These are phyloP conservation scores for Halichoeres trimaculatus DNA, from an alignment of 2,113 vertebrate genomes.

Conservation along the genomic window DNA sequence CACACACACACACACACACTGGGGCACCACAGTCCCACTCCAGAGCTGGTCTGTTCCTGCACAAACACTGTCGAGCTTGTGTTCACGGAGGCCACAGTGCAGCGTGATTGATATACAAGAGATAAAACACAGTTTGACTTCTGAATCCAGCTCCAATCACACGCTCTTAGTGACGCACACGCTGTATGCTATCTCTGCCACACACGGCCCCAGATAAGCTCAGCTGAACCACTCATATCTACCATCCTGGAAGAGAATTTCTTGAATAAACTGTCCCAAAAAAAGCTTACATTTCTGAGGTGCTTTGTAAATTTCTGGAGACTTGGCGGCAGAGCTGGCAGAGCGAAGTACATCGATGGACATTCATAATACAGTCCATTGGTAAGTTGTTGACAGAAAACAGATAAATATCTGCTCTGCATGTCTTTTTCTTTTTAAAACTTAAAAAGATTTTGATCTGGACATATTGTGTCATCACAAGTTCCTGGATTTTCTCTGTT, in stretches of 20 bases:
- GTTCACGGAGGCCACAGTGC: slow-evolving; percentile 37
- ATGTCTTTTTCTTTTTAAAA: background rate
- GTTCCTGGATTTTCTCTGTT: too few species aligned
- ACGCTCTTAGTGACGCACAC: slow-evolving; percentile 62
- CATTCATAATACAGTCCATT: background rate
- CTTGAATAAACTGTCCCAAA: slow-evolving; percentile 40
- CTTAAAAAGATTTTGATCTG: too few species aligned
- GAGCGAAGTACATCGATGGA: background rate
- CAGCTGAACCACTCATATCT: slow-evolving; percentile 50
- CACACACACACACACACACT: slow-evolving; percentile 18
- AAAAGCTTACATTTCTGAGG: background rate
- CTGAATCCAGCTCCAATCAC: slow-evolving; percentile 65
- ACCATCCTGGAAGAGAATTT: slow-evolving; percentile 45
- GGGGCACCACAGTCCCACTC: slow-evolving; percentile 54
- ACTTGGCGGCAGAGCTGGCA: background rate
- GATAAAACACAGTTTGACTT: slow-evolving; percentile 71
- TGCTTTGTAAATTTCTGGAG: background rate
- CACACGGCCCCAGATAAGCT: slow-evolving; percentile 59
- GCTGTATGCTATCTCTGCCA: slow-evolving; percentile 59
- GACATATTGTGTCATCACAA: too few species aligned
- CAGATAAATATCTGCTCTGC: background rate
- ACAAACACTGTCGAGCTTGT: slow-evolving; percentile 64
- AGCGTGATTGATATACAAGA: slow-evolving; percentile 66
- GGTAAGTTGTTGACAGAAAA: background rate
- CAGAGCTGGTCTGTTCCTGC: slow-evolving; percentile 59